Base-by-base conservation (phyloP, 2,113 vertebrate genomes). In the Nanorana parkeri region DNA sequence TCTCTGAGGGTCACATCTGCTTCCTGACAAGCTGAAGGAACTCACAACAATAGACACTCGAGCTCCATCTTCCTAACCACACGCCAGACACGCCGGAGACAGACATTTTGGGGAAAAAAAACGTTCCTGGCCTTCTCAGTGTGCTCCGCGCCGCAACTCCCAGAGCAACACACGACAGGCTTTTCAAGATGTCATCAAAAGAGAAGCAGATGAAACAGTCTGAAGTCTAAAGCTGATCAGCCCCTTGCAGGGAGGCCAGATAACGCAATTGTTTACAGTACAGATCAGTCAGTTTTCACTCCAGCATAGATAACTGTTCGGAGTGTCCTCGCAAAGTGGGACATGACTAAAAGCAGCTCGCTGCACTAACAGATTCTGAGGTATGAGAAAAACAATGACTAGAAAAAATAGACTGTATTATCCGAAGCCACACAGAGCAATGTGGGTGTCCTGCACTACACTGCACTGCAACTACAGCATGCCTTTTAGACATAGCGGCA, bases 31-130 rank as follows among this genome's bases (percentile, higher is more conserved):
- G 32, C 28, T 65, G 13, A 36, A 66, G 64, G 61, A 67, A 55
- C 41, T 29, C 20, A 29, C 16, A n/a, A 68, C 15, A 52, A 77
- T 28, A 65, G 66, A 68, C 56, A 47, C n/a, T 58, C 65, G 6
- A 19, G 41, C 77, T 79, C 1, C 21, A 26, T 56, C 64, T 66
- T 26, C 24, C 13, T 65, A 76, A 68, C 81, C 81, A 56, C 81
- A 68, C 2, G 23, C 51, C 79, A 73, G 79, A 73, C 79, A 55
- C 4, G 47, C n/a, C 29, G 60, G 68, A 81, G 68, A 54, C 68
- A 71, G 47, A 26, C 65, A 17, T 63, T 21, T 71, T 1, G 28
- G 52, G 3, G n/a, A 10, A 41, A 41, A 47, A 47, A 15, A 47
- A 63, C 16, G 67, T 29, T 60, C 78, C 64, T 16, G 7, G 17